These are phyloP conservation scores for Macropus fuliginosus DNA, from an alignment of 2,797 vertebrate genomes.

Conservation along the genomic window DNA sequence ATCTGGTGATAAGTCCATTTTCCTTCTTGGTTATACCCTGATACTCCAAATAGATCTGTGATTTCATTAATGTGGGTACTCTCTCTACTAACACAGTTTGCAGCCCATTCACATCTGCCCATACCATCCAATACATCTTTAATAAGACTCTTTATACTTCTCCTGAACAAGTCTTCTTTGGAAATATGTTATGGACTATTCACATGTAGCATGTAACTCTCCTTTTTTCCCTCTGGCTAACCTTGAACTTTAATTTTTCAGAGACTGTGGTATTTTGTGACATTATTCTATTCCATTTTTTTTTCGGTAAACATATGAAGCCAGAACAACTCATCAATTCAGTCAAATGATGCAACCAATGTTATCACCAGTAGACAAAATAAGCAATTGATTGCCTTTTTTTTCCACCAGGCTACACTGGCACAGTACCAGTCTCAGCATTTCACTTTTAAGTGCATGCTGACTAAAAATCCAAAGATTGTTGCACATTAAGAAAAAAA, in stretches of 20 bases:
- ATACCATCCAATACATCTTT: not conserved
- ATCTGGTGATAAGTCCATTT: not conserved
- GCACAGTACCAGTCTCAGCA: not conserved
- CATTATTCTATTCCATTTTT: not conserved
- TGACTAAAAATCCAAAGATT: not conserved
- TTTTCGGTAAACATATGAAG: not conserved
- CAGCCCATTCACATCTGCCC: not conserved
- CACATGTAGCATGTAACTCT: not conserved
- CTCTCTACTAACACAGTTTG: not conserved
- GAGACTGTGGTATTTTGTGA: not conserved
- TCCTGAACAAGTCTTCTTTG: not conserved
- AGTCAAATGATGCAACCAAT: not conserved
- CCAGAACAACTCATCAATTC: not conserved
- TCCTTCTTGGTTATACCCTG: not conserved
- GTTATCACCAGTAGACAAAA: not conserved
- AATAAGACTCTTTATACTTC: not conserved
- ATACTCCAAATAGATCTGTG: not conserved
- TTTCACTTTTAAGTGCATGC: not conserved
- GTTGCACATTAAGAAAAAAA: conserved; percentile 19
- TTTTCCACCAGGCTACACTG: not conserved
- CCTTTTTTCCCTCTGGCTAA: not conserved
- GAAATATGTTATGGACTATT: not conserved
- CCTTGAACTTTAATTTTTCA: not conserved
- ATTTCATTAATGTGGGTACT: not conserved
- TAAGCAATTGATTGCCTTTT: not conserved